Percentiles rank a stretch among this genome's conserved stretches.
Evolutionary conservation across 2,797 vertebrate species (phyloP).

Genomic region (Naso thynnoides): DNA sequence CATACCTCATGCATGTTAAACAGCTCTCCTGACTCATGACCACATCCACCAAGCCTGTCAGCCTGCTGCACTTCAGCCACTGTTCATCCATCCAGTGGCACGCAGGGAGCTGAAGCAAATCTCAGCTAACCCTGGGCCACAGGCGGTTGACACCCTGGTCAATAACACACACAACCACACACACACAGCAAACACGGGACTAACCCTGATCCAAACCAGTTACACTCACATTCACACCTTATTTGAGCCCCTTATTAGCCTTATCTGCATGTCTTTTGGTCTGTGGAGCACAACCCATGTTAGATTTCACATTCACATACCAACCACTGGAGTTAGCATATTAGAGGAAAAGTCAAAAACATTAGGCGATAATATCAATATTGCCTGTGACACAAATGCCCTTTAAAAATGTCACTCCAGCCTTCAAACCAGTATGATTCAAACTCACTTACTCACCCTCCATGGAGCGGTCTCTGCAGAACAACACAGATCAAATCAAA

Average conservation of each 20-base stretch:
- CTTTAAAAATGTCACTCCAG: background rate
- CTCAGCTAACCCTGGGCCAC: background rate
- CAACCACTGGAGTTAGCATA: conserved; percentile 26
- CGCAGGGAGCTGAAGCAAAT: background rate
- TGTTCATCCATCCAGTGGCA: background rate
- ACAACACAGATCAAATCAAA: conserved; percentile 46
- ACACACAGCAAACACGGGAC: too few species aligned
- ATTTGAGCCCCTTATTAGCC: background rate
- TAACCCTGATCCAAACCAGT: too few species aligned
- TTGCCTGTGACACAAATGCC: conserved; percentile 2
- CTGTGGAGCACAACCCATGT: conserved; percentile 2
- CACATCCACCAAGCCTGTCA: background rate
- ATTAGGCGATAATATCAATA: background rate
- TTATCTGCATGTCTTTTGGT: background rate
- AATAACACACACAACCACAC: background rate
- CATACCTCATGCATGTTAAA: conserved; percentile 1
- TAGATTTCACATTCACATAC: conserved; percentile 36
- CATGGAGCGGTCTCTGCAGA: conserved; percentile 69
- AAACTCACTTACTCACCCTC: conserved; percentile 76
- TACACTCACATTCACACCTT: background rate
- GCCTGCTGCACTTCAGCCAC: background rate
- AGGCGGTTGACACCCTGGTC: background rate
- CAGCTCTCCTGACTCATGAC: background rate
- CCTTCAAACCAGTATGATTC: conserved; percentile 25
- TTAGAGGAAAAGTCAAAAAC: conserved; percentile 13